Percentiles rank a stretch among this genome's conserved stretches.
These are phyloP conservation scores for Ennomos erosarius DNA, from an alignment of 2,888 invertebrate species.

Conservation along the genomic window DNA sequence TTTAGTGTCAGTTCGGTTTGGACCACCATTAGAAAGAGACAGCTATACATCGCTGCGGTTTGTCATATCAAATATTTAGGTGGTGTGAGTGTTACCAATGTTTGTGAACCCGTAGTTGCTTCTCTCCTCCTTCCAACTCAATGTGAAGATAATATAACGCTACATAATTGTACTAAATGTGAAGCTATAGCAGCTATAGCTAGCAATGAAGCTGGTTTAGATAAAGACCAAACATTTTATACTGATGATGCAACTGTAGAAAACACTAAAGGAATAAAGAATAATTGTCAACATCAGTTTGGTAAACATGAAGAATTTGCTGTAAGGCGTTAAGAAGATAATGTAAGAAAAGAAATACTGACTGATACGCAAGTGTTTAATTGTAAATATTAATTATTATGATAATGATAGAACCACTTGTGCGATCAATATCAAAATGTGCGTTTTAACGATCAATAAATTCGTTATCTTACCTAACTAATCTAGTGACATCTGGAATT, in stretches of 20 bases:
- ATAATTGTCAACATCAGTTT: constrained; percentile 37
- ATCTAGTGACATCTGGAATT: constrained; percentile 62
- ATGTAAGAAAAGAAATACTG: constrained; percentile 56
- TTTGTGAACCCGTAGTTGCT: constrained; percentile 57
- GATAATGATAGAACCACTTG: constrained; percentile 69
- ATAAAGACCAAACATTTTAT: constrained; percentile 34
- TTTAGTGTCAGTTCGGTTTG: constrained; percentile 20
- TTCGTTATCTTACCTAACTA: constrained; percentile 53
- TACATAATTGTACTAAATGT: constrained; percentile 25
- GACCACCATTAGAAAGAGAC: constrained; percentile 29
- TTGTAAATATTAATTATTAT: constrained; percentile 79
- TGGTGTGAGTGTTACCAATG: constrained; percentile 46
- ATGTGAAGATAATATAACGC: constrained; percentile 23
- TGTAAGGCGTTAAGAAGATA: constrained; percentile 41
- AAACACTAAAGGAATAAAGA: constrained; percentile 30
- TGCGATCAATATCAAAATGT: constrained; percentile 61
- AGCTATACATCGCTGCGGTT: constrained; percentile 37
- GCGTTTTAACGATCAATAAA: constrained; percentile 51
- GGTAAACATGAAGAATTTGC: constrained; percentile 34
- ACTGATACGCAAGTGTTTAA: constrained; percentile 81
- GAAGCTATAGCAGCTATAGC: constrained; percentile 23
- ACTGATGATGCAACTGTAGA: constrained; percentile 36
- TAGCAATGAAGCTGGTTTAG: constrained; percentile 20
- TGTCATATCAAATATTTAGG: constrained; percentile 62
- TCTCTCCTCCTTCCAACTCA: constrained; percentile 42